Percentiles rank a stretch among this genome's conserved stretches.
These are phyloP conservation scores for Mionectes olivaceus DNA, from an alignment of 2,797 vertebrate species.

Conservation along the genomic window DNA sequence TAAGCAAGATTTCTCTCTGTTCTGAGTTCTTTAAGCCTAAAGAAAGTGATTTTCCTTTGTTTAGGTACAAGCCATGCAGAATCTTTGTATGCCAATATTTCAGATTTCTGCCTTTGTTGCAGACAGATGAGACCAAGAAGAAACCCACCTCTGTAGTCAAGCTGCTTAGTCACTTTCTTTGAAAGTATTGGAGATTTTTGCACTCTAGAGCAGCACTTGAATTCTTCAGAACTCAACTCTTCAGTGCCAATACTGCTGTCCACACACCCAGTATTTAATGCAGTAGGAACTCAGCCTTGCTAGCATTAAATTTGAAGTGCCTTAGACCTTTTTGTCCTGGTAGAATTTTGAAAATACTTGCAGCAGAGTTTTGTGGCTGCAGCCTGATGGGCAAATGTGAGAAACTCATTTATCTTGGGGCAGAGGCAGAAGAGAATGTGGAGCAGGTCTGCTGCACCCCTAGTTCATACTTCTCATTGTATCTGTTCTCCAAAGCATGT, in stretches of 20 bases:
- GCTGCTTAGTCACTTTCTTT: neutral
- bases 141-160: neutral
- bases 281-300: neutral
- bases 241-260: neutral
- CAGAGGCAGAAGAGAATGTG: neutral
- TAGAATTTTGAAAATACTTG: neutral
- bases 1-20: neutral
- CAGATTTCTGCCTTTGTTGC: neutral
- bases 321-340: neutral
- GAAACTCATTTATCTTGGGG: neutral
- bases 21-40: neutral
- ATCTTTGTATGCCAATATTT: neutral
- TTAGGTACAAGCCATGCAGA: neutral
- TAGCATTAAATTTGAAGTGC: neutral
- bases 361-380: neutral
- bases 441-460: neutral
- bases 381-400: neutral
- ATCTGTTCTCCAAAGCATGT: neutral
- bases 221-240: neutral
- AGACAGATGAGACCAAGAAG: neutral
- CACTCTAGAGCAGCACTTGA: neutral
- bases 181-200: neutral
- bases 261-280: neutral
- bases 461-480: neutral
- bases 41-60: neutral